Evolutionary conservation across 1,140 invertebrate genomes (phyloP).

Genomic region (Drosophila teissieri): DNA sequence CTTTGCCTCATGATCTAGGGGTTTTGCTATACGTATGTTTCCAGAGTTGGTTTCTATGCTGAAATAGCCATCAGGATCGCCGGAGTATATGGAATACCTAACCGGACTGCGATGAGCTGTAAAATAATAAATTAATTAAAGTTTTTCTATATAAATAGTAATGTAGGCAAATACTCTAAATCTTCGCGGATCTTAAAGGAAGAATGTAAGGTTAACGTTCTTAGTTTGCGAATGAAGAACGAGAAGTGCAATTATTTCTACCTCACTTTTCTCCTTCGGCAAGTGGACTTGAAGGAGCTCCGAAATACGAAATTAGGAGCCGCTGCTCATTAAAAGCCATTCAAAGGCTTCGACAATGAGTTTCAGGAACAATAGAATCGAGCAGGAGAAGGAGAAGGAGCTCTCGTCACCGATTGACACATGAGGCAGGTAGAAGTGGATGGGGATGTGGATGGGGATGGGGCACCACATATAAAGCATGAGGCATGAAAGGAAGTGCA

Average conservation of each 20-base stretch:
- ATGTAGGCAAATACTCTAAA: too few relatives aligned
- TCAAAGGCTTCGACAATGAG: slow-evolving; percentile 65
- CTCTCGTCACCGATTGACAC: slow-evolving; percentile 60
- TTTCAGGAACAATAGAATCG: slow-evolving; percentile 67
- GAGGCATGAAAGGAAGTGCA: slow-evolving; percentile 71
- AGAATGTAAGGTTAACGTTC: slow-evolving; percentile 6
- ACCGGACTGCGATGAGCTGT: slow-evolving; percentile 87
- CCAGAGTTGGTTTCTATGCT: slow-evolving; percentile 92
- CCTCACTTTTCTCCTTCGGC: not conserved
- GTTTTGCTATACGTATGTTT: slow-evolving; percentile 90
- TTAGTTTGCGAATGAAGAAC: slow-evolving; percentile 24
- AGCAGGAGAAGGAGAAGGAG: slow-evolving; percentile 6
- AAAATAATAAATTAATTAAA: slow-evolving; percentile 35
- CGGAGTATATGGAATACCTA: slow-evolving; percentile 93
- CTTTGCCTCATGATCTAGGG: slow-evolving; percentile 92
- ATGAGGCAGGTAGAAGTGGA: slow-evolving; percentile 56
- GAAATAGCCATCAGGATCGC: slow-evolving; percentile 92
- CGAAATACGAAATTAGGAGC: slow-evolving; percentile 34
- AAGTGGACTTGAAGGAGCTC: slow-evolving; percentile 26
- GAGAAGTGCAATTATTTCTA: slow-evolving; percentile 22
- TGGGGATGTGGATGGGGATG: slow-evolving; percentile 1
- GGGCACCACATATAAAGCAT: slow-evolving; percentile 3
- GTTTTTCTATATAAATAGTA: too few relatives aligned
- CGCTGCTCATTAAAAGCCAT: slow-evolving; percentile 73
- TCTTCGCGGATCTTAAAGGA: not conserved